phyloP scores from a whole-genome alignment of 1,140 invertebrate species.

The Orchestia grillus region DNA sequence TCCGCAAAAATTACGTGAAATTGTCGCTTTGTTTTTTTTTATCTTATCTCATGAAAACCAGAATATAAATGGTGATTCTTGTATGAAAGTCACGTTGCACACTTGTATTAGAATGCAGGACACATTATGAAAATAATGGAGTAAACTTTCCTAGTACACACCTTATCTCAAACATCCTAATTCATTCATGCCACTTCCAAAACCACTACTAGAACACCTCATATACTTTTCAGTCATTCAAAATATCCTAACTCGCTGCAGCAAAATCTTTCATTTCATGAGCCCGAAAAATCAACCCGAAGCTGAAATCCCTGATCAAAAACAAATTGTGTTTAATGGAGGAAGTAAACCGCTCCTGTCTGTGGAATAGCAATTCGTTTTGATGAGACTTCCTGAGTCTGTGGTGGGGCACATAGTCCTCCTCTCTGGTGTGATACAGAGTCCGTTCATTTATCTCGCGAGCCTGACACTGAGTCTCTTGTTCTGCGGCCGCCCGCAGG shows the following conservation, averaged over 20 bases:
- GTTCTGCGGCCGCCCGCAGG: neutral
- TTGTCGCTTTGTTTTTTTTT: no score
- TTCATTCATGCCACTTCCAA: no score
- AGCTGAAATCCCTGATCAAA: neutral
- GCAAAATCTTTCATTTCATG: neutral
- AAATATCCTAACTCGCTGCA: neutral
- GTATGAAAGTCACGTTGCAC: no score
- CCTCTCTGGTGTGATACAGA: neutral
- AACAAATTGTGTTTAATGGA: neutral
- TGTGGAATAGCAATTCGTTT: neutral
- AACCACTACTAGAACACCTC: no score
- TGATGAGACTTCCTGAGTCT: neutral
- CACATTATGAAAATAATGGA: no score
- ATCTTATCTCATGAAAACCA: no score
- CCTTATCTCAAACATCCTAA: no score
- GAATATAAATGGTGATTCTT: no score
- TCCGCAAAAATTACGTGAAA: no score
- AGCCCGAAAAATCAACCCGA: neutral
- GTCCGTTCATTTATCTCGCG: neutral
- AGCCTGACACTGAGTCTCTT: neutral
- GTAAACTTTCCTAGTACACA: no score
- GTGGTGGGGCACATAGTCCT: neutral
- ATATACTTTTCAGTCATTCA: neutral
- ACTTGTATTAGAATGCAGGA: no score
- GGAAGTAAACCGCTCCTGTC: neutral